Evolutionary conservation across 2,888 invertebrate genomes (phyloP).

Genomic region (Microdon myrmicae): DNA sequence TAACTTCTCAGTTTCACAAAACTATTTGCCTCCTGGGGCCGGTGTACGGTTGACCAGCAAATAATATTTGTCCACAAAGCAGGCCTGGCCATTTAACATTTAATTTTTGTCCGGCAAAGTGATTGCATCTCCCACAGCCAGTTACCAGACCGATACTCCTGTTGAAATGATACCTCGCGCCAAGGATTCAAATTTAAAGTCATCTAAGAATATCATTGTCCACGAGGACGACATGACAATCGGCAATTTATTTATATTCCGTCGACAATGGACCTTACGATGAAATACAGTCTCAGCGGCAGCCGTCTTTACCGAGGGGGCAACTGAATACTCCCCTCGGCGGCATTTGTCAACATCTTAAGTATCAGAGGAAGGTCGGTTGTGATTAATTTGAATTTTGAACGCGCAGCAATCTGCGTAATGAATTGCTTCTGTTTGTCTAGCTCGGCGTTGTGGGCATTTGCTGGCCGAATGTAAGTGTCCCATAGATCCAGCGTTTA

Average conservation of each 20-base stretch:
- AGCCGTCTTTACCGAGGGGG: conserved; percentile 12
- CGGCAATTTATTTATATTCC: conserved; percentile 48
- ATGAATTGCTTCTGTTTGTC: conserved; percentile 44
- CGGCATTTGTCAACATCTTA: conserved; percentile 51
- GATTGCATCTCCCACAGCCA: conserved; percentile 33
- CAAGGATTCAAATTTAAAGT: conserved; percentile 43
- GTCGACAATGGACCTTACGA: conserved; percentile 37
- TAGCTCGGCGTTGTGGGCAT: neutral
- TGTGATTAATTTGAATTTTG: conserved; percentile 43
- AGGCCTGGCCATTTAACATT: neutral
- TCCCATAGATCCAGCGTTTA: conserved; percentile 3
- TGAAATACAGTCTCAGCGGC: no score
- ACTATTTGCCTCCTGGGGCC: no score
- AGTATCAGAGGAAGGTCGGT: conserved; percentile 28
- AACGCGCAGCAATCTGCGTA: conserved; percentile 40
- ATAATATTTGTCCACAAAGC: no score
- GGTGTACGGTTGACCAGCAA: no score
- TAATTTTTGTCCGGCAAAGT: conserved; percentile 12
- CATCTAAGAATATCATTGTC: conserved; percentile 35
- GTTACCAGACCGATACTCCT: conserved; percentile 3
- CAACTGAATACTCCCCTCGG: conserved; percentile 32
- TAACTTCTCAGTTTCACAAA: no score
- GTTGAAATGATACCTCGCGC: conserved; percentile 32
- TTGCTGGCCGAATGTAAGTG: no score
- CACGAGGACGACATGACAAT: conserved; percentile 41